phyloP scores from a whole-genome alignment of 2,113 vertebrate genomes.

The Phalacrocorax carbo region DNA sequence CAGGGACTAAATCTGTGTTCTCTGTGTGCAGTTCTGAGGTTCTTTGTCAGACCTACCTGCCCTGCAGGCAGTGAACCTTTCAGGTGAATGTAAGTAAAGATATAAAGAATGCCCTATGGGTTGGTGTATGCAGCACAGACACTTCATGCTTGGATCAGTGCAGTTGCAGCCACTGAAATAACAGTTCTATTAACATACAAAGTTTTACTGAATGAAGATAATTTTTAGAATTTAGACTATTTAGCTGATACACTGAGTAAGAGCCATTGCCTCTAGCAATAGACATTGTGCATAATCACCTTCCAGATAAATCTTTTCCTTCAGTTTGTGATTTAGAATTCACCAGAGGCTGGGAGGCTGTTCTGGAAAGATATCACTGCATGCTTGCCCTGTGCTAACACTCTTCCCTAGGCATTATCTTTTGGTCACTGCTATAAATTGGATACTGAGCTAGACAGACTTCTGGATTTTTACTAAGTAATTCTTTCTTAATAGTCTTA shows the following conservation, averaged over 20 bases:
- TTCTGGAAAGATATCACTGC: neutral
- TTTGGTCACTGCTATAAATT: neutral
- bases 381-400: neutral
- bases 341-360: neutral
- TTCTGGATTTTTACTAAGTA: neutral
- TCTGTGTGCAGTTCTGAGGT: neutral
- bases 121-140: neutral
- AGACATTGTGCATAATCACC: neutral
- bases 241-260: neutral
- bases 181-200: neutral
- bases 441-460: neutral
- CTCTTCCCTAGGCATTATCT: neutral
- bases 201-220: neutral
- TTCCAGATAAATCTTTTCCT: neutral
- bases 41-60: neutral
- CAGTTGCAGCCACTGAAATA: neutral
- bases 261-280: neutral
- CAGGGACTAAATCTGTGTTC: neutral
- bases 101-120: neutral
- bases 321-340: neutral
- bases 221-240: neutral
- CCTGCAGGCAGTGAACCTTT: neutral
- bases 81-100: neutral
- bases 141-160: neutral
- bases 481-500: neutral